Conservation (phyloP, 2,113 vertebrate species). For the Pontoporia blainvillei region DNA sequence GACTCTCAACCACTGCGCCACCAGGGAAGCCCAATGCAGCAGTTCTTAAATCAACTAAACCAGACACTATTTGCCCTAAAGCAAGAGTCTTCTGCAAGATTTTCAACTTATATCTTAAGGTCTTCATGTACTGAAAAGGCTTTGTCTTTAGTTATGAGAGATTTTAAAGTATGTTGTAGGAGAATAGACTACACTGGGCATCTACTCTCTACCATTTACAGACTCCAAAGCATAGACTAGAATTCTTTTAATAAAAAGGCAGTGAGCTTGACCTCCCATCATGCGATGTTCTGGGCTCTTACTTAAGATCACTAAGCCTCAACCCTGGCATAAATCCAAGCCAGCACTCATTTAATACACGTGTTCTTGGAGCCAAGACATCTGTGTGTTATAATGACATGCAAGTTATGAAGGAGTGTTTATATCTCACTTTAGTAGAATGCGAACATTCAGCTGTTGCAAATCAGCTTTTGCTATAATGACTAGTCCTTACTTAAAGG, state of each 20-base stretch:
- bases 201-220: neutral
- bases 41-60: neutral
- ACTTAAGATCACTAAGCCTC: conserved; percentile 71
- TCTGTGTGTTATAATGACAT: conserved; percentile 74
- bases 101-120: neutral
- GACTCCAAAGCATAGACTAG: neutral
- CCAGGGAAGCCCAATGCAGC: neutral
- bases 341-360: conserved; percentile 68
- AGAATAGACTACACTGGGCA: neutral
- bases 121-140: neutral
- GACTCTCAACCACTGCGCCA: no score
- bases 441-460: conserved; percentile 76
- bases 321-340: conserved; percentile 69
- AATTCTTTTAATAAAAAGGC: neutral
- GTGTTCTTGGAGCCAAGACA: conserved; percentile 77
- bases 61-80: neutral
- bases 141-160: neutral
- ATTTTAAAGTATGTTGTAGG: neutral
- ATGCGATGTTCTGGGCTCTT: conserved; percentile 63
- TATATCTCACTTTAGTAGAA: conserved; percentile 76
- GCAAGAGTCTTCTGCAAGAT: neutral
- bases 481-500: conserved; percentile 71
- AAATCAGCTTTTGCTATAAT: conserved; percentile 75
- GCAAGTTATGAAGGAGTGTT: conserved; percentile 79
- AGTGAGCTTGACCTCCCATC: conserved; percentile 67